phyloP scores from a whole-genome alignment of 2,113 vertebrate species.

The Scophthalmus maximus region DNA sequence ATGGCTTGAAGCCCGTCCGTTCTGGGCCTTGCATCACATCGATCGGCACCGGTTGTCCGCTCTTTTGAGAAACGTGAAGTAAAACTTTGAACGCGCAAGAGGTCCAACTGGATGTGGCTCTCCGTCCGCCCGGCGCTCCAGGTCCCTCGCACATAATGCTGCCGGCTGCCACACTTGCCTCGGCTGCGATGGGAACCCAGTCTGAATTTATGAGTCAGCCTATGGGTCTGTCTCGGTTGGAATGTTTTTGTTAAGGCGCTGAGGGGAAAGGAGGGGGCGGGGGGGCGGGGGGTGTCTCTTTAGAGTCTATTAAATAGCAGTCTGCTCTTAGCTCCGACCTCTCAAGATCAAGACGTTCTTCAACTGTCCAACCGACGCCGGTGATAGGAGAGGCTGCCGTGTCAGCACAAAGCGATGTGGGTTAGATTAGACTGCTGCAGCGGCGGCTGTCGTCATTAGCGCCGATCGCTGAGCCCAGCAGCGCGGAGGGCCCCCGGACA shows the following conservation, averaged over 20 bases:
- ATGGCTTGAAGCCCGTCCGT: too few species aligned
- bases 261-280: slow-evolving; percentile 16
- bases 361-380: neutral
- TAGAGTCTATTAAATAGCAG: slow-evolving; percentile 27
- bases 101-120: slow-evolving; percentile 7
- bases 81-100: too few species aligned
- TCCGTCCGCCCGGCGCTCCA: neutral
- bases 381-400: neutral
- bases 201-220: slow-evolving; percentile 64
- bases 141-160: neutral
- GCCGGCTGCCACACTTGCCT: neutral
- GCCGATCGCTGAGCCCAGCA: slow-evolving; percentile 54
- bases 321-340: neutral
- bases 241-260: slow-evolving; percentile 69
- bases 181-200: slow-evolving; percentile 28
- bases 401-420: neutral
- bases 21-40: too few species aligned
- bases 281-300: neutral
- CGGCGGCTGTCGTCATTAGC: neutral
- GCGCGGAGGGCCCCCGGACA: slow-evolving; percentile 59
- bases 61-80: neutral
- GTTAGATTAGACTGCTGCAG: slow-evolving; percentile 23
- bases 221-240: slow-evolving; percentile 50
- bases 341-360: neutral
- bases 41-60: too few species aligned